Percentiles rank a stretch among this genome's conserved stretches.
phyloP scores from a whole-genome alignment of 2,113 vertebrate species.

The Xiphophorus hellerii region DNA sequence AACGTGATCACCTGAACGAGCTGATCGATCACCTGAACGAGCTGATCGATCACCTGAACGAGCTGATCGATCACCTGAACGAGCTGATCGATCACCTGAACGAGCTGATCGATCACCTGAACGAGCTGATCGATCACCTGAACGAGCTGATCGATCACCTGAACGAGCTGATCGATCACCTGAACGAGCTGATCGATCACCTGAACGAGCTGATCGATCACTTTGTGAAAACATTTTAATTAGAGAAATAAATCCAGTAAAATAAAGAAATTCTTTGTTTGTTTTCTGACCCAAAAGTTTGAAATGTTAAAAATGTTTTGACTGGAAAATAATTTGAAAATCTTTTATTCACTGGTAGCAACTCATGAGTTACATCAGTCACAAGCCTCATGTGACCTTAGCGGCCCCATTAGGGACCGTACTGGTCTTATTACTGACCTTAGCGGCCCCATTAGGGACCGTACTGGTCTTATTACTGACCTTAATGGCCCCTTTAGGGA shows the following conservation, averaged over 20 bases:
- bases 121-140: neutral
- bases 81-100: neutral
- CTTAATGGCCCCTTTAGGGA: no score
- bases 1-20: neutral
- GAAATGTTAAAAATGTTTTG: no score
- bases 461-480: no score
- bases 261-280: neutral
- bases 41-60: neutral
- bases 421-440: no score
- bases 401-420: no score
- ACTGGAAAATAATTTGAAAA: no score
- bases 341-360: no score
- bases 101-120: neutral
- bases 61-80: neutral
- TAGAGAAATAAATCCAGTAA: neutral
- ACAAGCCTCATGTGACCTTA: no score
- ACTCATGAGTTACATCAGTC: no score
- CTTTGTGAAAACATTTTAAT: neutral
- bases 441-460: no score
- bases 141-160: neutral
- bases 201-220: neutral
- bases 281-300: neutral
- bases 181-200: neutral
- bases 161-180: neutral
- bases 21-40: neutral